Conservation (phyloP, 1,140 invertebrate species). For the Cydia splendana region DNA sequence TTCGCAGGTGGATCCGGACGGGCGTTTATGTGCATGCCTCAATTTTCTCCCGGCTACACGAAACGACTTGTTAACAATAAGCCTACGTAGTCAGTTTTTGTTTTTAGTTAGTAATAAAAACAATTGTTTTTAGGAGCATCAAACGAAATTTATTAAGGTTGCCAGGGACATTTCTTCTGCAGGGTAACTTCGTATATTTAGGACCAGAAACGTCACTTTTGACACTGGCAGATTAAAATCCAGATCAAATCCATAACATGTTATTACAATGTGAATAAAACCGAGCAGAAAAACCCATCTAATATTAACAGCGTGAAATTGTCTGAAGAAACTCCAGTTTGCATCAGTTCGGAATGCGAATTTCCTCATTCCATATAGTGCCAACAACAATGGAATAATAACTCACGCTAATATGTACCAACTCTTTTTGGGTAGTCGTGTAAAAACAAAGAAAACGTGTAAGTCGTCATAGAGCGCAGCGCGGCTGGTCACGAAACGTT, state of each 20-base stretch:
- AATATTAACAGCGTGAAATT: no score
- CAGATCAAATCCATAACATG: no score
- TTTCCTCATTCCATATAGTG: not conserved
- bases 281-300: no score
- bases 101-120: not conserved
- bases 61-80: conserved; percentile 64
- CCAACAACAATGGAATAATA: not conserved
- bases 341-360: no score
- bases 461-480: not conserved
- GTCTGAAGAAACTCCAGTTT: no score
- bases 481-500: conserved; percentile 5
- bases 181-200: no score
- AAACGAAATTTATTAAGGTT: no score
- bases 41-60: conserved; percentile 55
- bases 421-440: not conserved
- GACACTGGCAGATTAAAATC: no score
- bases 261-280: no score
- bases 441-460: conserved; percentile 25
- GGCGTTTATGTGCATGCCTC: conserved; percentile 50
- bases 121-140: no score
- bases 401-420: not conserved
- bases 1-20: conserved; percentile 49
- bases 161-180: no score
- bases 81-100: not conserved
- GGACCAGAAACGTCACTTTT: no score